Base-by-base conservation (phyloP, 2,888 invertebrate genomes). In the Chironomus tentans region DNA sequence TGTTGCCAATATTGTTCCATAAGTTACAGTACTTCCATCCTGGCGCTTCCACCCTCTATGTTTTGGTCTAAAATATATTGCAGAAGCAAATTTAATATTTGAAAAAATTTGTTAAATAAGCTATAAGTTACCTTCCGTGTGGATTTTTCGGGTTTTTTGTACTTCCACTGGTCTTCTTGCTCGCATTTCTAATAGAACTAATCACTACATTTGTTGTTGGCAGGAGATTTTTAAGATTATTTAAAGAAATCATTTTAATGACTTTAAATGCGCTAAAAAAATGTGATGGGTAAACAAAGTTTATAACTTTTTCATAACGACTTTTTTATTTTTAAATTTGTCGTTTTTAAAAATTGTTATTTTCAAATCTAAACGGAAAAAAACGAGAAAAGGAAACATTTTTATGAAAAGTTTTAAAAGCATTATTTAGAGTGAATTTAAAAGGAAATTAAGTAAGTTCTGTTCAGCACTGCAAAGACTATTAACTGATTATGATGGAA, bases 1-100 rank as follows among this genome's bases (percentile, higher is more conserved):
- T 0, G 89, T 88, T 0, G 85, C 93, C 77, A 94, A 80, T 79
- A 92, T 88, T 70, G 88, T 88, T 56, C 92, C 92, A 10, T 86
- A 82, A 70, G 88, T 84, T 3, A 93, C 93, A 77, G 79, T 80
- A 79, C 86, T 83, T 0, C 92, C 92, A 80, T 93, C 92, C 79
- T 90, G 90, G n/a, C 88, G 88, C 79, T 89, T 90, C 88, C 91
- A 90, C 0, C 92, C 92, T 81, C 93, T 87, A 79, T 90, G 92
- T 81, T 94, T 93, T 0, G 93, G 91, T 79, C 87, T 88, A 0
- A 87, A 85, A 81, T 90, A 56, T 10, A 71, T 48, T 22, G 21
- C 21, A 10, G 10, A 10, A 38, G 6, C 3, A 28, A 28, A 28
- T 1, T 38, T 46, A 12, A 48, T 18, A 10, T 65, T 62, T 21